A percentile compares a stretch with the other conserved stretches of the same genome.
Evolutionary conservation across 2,113 vertebrate species (phyloP).

Genomic region (Dascyllus trimaculatus): DNA sequence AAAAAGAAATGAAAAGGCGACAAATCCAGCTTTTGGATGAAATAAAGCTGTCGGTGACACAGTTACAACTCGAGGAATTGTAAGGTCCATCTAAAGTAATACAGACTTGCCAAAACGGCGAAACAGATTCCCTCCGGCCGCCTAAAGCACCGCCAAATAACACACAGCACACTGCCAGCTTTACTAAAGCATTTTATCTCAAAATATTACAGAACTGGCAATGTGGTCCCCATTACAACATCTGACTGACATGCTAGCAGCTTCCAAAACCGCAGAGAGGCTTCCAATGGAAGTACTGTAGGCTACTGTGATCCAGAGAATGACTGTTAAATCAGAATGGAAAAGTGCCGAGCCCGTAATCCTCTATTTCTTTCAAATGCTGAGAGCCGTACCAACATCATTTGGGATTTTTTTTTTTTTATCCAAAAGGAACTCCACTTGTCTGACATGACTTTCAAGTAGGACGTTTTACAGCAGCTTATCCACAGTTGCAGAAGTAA

Average conservation of each 20-base stretch:
- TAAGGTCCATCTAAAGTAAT: not conserved
- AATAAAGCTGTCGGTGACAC: conserved; percentile 11
- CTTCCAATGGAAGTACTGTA: conserved; percentile 50
- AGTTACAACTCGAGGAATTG: not conserved
- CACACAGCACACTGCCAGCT: conserved; percentile 48
- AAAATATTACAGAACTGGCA: conserved; percentile 59
- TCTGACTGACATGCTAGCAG: conserved; percentile 62
- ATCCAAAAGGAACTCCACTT: conserved; percentile 2
- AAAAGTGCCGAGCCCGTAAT: conserved; percentile 35
- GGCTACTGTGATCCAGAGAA: conserved; percentile 57
- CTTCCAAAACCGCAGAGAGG: conserved; percentile 59
- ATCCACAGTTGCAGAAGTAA: not conserved
- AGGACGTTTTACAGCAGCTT: not conserved
- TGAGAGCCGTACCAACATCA: conserved; percentile 25
- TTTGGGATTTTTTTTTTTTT: conserved; percentile 7
- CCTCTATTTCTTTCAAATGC: conserved; percentile 31
- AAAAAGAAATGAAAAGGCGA: not conserved
- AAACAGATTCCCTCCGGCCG: conserved; percentile 22
- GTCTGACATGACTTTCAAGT: conserved; percentile 26
- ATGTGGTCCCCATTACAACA: conserved; percentile 60
- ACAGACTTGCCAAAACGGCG: conserved; percentile 22
- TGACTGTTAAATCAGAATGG: conserved; percentile 28
- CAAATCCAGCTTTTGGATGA: not conserved
- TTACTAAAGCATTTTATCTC: conserved; percentile 61
- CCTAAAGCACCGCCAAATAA: conserved; percentile 50